Percentiles rank a stretch among this genome's conserved stretches.
phyloP scores from a whole-genome alignment of 2,888 invertebrate genomes.

The Zygothrica quintamaculata region DNA sequence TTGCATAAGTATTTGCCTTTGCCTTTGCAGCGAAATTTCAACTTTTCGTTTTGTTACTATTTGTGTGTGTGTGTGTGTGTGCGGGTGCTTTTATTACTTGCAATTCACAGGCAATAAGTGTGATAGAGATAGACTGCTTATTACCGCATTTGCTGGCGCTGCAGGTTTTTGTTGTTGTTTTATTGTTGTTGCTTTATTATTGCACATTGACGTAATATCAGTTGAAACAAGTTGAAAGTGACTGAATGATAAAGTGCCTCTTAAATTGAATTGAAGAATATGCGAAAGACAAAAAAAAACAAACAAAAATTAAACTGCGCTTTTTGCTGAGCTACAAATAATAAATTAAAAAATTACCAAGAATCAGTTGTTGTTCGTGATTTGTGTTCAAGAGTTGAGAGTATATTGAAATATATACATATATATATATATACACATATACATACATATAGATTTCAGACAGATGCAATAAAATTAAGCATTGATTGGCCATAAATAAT shows the following conservation, averaged over 20 bases:
- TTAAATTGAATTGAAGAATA: slow-evolving; percentile 22
- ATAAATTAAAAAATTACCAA: slow-evolving; percentile 2
- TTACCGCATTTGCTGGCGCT: slow-evolving; percentile 71
- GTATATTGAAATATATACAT: no score
- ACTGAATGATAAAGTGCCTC: slow-evolving; percentile 21
- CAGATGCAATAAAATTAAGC: not conserved
- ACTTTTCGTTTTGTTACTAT: slow-evolving; percentile 18
- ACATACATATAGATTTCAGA: no score
- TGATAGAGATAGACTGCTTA: slow-evolving; percentile 56
- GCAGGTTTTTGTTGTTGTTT: slow-evolving; percentile 48
- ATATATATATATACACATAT: no score
- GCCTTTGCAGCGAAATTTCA: slow-evolving; percentile 36
- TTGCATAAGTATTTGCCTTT: slow-evolving; percentile 28
- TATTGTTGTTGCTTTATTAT: slow-evolving; percentile 44
- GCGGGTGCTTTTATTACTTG: slow-evolving; percentile 43
- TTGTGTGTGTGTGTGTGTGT: slow-evolving; percentile 18
- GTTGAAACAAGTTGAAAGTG: slow-evolving; percentile 20
- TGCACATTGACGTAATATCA: slow-evolving; percentile 71
- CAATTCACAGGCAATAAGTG: slow-evolving; percentile 30
- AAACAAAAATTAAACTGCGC: slow-evolving; percentile 6
- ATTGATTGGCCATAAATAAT: not conserved
- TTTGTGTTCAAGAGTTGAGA: not conserved
- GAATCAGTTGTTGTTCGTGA: slow-evolving; percentile 3
- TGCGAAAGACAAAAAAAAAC: slow-evolving; percentile 6
- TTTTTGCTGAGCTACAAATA: slow-evolving; percentile 8